Conservation (phyloP, 2,888 invertebrate genomes). For the Lepidocyrtoides sp. region DNA sequence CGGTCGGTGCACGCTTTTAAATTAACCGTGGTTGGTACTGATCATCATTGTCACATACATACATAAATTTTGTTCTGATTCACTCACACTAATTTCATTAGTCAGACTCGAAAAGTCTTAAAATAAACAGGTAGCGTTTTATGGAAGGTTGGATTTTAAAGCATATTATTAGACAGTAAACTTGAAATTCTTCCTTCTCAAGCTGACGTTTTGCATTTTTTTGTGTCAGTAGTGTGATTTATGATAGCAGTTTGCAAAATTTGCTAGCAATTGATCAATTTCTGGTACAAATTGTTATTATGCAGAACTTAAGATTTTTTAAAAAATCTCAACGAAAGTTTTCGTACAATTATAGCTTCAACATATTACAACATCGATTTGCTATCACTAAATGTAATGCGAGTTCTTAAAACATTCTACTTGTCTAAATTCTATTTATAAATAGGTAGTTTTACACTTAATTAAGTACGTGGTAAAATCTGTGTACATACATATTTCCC, state of each 20-base stretch:
- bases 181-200: conserved; percentile 38
- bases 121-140: conserved; percentile 71
- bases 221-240: background rate
- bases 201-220: conserved; percentile 46
- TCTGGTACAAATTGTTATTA: background rate
- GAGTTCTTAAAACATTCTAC: background rate
- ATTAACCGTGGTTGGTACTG: conserved; percentile 70
- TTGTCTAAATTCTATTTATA: background rate
- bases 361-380: background rate
- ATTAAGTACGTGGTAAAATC: background rate
- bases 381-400: background rate
- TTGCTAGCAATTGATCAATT: background rate
- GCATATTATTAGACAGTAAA: conserved; percentile 3
- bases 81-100: conserved; percentile 67
- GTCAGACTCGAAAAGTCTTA: conserved; percentile 69
- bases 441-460: background rate
- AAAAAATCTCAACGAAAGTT: conserved; percentile 43
- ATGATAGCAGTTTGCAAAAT: background rate
- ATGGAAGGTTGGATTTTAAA: conserved; percentile 59
- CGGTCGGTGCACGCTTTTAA: background rate
- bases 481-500: background rate
- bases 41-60: conserved; percentile 51
- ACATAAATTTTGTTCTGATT: conserved; percentile 25
- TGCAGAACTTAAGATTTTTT: background rate
- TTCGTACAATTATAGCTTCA: background rate